A percentile compares a stretch with the other conserved stretches of the same genome.
Conservation (phyloP, 2,888 invertebrate genomes). For the Macrophya annulata region DNA sequence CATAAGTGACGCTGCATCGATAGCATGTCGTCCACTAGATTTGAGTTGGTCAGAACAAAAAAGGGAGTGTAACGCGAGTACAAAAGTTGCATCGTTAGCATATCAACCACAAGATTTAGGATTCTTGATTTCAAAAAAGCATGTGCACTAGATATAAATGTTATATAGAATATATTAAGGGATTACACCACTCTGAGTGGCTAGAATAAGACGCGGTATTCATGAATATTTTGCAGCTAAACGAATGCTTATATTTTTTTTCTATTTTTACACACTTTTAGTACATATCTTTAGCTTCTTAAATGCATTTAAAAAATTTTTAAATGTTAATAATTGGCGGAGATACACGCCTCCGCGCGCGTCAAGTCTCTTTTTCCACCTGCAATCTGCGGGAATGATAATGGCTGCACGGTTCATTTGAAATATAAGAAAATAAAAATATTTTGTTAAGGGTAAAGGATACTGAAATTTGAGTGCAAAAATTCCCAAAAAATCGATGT, state of each 20-base stretch:
- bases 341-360: background rate
- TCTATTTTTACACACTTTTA: background rate
- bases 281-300: background rate
- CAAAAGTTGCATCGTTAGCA: too few species aligned
- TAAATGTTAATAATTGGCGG: background rate
- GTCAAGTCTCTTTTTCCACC: background rate
- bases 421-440: background rate
- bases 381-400: background rate
- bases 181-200: background rate
- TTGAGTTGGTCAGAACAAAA: background rate
- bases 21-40: background rate
- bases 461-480: too few species aligned
- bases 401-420: background rate
- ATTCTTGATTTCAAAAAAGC: conserved; percentile 19
- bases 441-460: background rate
- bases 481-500: too few species aligned
- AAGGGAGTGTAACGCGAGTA: too few species aligned
- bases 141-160: background rate
- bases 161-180: background rate
- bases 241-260: background rate
- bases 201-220: background rate
- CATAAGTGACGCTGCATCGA: too few species aligned
- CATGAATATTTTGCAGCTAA: background rate
- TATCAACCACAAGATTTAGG: too few species aligned
- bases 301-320: background rate